These are phyloP conservation scores for Theretra japonica DNA, from an alignment of 2,888 invertebrate genomes.

Conservation along the genomic window DNA sequence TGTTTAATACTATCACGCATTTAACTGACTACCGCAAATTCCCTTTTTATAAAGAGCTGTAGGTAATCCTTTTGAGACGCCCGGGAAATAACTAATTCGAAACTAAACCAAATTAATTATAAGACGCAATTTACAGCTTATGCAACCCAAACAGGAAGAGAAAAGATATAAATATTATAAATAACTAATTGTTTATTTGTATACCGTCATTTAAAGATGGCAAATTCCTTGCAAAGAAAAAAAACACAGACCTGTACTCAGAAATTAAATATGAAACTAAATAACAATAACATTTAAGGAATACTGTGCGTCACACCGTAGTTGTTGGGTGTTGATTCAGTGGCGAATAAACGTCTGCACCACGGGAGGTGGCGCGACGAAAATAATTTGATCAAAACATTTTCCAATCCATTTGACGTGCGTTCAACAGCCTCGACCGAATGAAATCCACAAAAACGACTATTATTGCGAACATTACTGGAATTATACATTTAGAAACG, in stretches of 20 bases:
- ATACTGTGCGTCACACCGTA: conserved; percentile 38
- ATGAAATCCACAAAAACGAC: conserved; percentile 34
- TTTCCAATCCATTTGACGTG: conserved; percentile 70
- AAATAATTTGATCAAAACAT: conserved; percentile 74
- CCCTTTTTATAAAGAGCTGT: no score
- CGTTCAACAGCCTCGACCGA: conserved; percentile 42
- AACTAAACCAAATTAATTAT: no score
- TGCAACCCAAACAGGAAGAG: no score
- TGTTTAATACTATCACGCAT: no score
- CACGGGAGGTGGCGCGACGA: conserved; percentile 69
- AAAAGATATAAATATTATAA: no score
- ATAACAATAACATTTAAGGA: neutral
- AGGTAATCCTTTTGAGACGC: no score
- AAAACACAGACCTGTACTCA: conserved; percentile 31
- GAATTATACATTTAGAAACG: neutral
- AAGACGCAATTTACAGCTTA: no score
- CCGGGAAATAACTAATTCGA: no score
- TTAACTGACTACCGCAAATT: no score
- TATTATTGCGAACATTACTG: conserved; percentile 5
- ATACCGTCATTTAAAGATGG: no score
- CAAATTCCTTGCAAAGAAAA: no score
- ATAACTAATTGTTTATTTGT: no score
- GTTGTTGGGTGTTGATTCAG: conserved; percentile 73
- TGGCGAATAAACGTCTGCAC: conserved; percentile 69
- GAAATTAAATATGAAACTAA: conserved; percentile 22